These are phyloP conservation scores for Drosophila merina DNA, from an alignment of 2,888 invertebrate species.

Conservation along the genomic window DNA sequence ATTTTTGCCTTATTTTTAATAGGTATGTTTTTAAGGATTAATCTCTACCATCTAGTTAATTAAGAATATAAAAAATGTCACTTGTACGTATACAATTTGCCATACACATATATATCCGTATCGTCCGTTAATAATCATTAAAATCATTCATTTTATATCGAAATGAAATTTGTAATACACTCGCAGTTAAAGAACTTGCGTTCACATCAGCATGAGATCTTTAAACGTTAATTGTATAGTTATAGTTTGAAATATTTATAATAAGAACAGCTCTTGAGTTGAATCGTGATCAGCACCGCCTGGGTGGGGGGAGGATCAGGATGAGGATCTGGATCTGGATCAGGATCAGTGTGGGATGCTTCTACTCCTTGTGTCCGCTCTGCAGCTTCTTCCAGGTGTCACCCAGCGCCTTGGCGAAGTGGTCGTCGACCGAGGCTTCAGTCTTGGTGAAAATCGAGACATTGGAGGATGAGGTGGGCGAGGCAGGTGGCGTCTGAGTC, in stretches of 20 bases:
- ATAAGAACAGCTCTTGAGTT: constrained; percentile 71
- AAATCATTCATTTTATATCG: constrained; percentile 55
- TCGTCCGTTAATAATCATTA: constrained; percentile 56
- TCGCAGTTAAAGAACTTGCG: constrained; percentile 73
- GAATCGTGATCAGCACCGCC: constrained; percentile 32
- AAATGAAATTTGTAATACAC: constrained; percentile 75
- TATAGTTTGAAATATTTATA: constrained; percentile 66
- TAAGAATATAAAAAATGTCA: constrained; percentile 71
- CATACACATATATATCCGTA: constrained; percentile 48
- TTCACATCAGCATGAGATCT: constrained; percentile 74
- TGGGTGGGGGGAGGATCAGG: background rate
- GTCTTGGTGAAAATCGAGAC: constrained; percentile 73
- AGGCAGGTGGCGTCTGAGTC: constrained; percentile 75
- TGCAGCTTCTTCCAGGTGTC: constrained; percentile 92
- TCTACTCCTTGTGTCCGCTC: constrained; percentile 85
- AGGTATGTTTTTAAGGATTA: constrained; percentile 71
- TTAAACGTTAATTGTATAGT: constrained; percentile 72
- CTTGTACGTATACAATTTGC: constrained; percentile 77
- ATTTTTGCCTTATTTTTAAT: constrained; percentile 59
- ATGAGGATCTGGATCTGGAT: constrained; percentile 25
- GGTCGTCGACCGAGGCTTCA: constrained; percentile 91
- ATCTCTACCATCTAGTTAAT: constrained; percentile 64
- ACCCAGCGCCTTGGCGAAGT: constrained; percentile 94
- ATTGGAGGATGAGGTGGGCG: constrained; percentile 74
- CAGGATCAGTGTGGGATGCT: background rate